Evolutionary conservation across 2,797 vertebrate genomes (phyloP).

Genomic region (Oreortyx pictus): DNA sequence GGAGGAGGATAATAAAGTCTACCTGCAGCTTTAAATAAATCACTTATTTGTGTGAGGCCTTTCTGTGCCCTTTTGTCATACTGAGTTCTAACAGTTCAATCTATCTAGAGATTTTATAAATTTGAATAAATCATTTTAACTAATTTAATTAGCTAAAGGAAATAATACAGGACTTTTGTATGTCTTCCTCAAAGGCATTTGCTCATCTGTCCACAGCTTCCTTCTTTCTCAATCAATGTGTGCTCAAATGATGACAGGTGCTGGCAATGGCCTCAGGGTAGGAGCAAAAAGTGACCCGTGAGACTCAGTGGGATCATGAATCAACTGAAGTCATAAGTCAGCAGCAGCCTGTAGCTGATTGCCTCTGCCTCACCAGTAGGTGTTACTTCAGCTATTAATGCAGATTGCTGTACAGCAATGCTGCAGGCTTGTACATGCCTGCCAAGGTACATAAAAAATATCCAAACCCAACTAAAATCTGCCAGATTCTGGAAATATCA

Average conservation of each 20-base stretch:
- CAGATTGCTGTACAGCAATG: slow-evolving; percentile 38
- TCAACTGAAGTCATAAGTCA: slow-evolving; percentile 51
- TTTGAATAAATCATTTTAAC: background rate
- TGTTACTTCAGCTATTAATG: slow-evolving; percentile 78
- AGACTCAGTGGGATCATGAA: slow-evolving; percentile 35
- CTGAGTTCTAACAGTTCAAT: background rate
- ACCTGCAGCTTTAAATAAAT: background rate
- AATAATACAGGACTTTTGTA: background rate
- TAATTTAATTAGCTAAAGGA: background rate
- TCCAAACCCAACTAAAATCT: slow-evolving; percentile 81
- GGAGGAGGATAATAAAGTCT: background rate
- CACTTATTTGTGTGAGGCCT: background rate
- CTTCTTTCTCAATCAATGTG: background rate
- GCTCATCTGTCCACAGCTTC: background rate
- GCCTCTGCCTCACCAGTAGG: slow-evolving; percentile 74
- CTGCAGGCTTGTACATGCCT: slow-evolving; percentile 28
- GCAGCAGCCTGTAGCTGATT: slow-evolving; percentile 57
- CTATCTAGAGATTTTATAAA: background rate
- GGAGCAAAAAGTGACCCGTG: slow-evolving; percentile 35
- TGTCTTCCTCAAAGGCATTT: background rate
- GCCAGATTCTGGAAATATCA: slow-evolving; percentile 76
- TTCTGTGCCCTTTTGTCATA: background rate
- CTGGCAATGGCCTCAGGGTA: background rate
- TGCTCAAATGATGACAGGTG: background rate
- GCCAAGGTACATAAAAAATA: slow-evolving; percentile 81